Evolutionary conservation across 1,140 invertebrate genomes (phyloP), one percentile per base, ranked within the genome.

Genomic region (Ptiloglossa arizonensis): DNA sequence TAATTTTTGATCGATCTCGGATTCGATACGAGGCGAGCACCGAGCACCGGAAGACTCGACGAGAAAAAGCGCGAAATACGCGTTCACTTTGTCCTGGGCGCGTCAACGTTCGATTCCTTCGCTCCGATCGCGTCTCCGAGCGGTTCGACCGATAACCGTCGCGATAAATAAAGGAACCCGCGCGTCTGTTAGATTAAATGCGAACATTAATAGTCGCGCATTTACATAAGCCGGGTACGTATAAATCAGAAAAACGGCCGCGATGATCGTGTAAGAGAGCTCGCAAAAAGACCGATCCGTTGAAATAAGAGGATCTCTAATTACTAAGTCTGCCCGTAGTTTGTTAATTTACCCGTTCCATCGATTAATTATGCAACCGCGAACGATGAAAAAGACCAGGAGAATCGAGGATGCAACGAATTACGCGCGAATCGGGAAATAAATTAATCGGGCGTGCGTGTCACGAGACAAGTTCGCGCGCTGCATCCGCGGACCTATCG

Each of bases 351-450:
- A 29, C 50, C 32, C 35, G 62, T 41, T 46, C 27, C 2, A n/a
- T 27, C 64, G 27, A 75, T 75, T 75, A 68, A 75, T 68, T 75
- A 75, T 75, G 64, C 64, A 68, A 68, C 29, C 48, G 46, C 15
- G 46, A 9, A n/a, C 19, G 35, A 29, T 27, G 35, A 66, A 66
- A 73, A 74, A 74, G 35, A 24, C 3, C 15, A 8, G 56, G n/a
- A 19, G 27, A 8, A 17, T 48, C 46, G 46, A 32, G 69, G 69
- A 59, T 70, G 68, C 38, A 44, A 60, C 15, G 24, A 29, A 67
- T 73, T 54, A 73, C 60, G 19, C 44, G 59, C 1, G 13, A 17
- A 67, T 75, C 15, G 50, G 4, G 72, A 56, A 44, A 75, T 24
- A 32, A 67, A 75, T 75, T 74, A 67, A 66, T 74, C 71, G 60